Conservation (phyloP, 2,888 invertebrate genomes). For the Megalurothrips usitatus region DNA sequence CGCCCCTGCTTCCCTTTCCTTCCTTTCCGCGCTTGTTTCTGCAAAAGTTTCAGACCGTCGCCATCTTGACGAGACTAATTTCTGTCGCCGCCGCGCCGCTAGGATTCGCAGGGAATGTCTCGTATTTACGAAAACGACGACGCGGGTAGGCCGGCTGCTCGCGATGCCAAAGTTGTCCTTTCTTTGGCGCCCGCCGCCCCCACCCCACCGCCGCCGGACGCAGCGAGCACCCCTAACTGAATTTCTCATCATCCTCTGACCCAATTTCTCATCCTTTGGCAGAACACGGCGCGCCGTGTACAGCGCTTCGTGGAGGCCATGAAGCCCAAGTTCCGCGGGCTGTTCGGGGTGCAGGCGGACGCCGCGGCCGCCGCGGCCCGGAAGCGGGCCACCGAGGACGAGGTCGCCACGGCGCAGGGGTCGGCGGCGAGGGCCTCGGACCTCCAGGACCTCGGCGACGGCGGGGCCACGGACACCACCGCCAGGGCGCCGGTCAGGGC, state of each 20-base stretch:
- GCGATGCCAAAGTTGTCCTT: neutral
- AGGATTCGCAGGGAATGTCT: no score
- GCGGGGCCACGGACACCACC: neutral
- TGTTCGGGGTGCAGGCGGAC: constrained; percentile 32
- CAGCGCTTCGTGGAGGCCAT: constrained; percentile 37
- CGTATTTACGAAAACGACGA: neutral
- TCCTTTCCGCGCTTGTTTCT: no score
- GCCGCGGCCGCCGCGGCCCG: neutral
- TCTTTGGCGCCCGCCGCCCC: neutral
- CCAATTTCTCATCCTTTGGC: constrained; percentile 20
- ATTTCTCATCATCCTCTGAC: neutral
- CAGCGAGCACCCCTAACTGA: no score
- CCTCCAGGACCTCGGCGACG: neutral
- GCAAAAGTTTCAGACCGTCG: no score
- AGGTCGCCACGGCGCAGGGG: neutral
- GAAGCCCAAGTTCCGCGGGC: constrained; percentile 35
- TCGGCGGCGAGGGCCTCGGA: neutral
- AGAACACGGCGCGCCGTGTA: constrained; percentile 37
- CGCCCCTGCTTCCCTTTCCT: no score
- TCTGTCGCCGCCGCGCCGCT: no score
- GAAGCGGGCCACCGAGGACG: neutral
- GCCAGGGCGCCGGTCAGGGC: neutral
- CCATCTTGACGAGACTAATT: no score
- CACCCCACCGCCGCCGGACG: no score
- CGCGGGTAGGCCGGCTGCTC: neutral